These are phyloP conservation scores for Diplolepis rosae DNA, from an alignment of 2,888 invertebrate species.

Conservation along the genomic window DNA sequence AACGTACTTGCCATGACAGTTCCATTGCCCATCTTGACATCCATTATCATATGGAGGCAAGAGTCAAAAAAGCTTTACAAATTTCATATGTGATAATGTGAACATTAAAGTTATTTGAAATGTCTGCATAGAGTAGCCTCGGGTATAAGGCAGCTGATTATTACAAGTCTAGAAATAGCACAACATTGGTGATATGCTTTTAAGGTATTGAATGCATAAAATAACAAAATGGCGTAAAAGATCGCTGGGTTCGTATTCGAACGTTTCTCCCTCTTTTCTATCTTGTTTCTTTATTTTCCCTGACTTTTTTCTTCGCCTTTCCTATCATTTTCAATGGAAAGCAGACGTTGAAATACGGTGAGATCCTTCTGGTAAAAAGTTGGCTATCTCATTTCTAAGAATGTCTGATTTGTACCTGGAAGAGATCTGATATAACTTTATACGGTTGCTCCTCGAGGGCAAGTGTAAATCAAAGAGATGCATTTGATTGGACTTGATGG, in stretches of 20 bases:
- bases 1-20: not conserved
- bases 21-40: not conserved
- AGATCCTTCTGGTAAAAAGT: slow-evolving; percentile 2
- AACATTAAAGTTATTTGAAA: slow-evolving; percentile 14
- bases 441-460: not conserved
- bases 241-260: not conserved
- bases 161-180: slow-evolving; percentile 63
- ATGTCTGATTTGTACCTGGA: not conserved
- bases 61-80: not conserved
- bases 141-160: slow-evolving; percentile 51
- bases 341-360: not conserved
- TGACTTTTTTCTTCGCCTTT: no score
- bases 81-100: not conserved
- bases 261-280: not conserved
- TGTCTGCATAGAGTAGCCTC: slow-evolving; percentile 22
- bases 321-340: not conserved
- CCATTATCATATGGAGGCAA: not conserved
- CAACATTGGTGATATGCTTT: slow-evolving; percentile 62
- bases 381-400: not conserved
- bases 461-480: slow-evolving; percentile 18
- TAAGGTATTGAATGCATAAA: slow-evolving; percentile 66
- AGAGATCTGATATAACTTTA: slow-evolving; percentile 8
- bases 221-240: slow-evolving; percentile 47
- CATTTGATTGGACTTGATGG: slow-evolving; percentile 20
- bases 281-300: no score